A percentile compares a stretch with the other conserved stretches of the same genome.
phyloP scores from a whole-genome alignment of 2,888 invertebrate genomes.

The Leptinotarsa haldemani region DNA sequence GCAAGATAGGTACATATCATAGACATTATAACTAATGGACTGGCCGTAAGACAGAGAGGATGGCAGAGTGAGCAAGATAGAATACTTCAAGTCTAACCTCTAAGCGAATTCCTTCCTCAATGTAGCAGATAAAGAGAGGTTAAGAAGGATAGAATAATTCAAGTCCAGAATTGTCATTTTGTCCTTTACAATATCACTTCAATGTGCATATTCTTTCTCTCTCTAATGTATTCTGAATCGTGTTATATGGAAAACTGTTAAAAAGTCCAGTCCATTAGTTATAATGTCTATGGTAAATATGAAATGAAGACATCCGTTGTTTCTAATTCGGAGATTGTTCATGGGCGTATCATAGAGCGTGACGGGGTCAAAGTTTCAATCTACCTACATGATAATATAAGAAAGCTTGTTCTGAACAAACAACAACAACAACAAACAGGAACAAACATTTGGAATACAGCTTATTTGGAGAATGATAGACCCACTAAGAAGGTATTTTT shows the following conservation, averaged over 20 bases:
- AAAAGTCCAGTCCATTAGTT: no score
- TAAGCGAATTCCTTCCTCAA: no score
- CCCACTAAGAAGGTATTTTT: conserved; percentile 1
- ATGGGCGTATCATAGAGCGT: conserved; percentile 1
- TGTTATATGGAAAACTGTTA: no score
- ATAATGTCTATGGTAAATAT: not conserved
- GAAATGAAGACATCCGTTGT: not conserved
- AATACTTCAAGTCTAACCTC: no score
- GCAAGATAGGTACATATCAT: not conserved
- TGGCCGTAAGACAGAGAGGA: no score
- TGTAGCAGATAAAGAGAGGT: no score
- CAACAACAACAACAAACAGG: no score
- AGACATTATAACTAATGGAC: no score
- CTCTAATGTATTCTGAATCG: no score
- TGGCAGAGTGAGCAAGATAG: no score
- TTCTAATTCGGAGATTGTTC: conserved; percentile 3
- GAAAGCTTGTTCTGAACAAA: conserved; percentile 2
- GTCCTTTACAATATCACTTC: not conserved
- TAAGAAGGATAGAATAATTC: not conserved
- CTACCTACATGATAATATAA: not conserved
- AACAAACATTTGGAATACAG: not conserved
- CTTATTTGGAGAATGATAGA: conserved; percentile 1
- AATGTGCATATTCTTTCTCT: no score
- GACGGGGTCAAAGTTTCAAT: not conserved
- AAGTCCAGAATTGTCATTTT: no score